Conservation (phyloP, 2,113 vertebrate species). For the Turdus rufiventris region DNA sequence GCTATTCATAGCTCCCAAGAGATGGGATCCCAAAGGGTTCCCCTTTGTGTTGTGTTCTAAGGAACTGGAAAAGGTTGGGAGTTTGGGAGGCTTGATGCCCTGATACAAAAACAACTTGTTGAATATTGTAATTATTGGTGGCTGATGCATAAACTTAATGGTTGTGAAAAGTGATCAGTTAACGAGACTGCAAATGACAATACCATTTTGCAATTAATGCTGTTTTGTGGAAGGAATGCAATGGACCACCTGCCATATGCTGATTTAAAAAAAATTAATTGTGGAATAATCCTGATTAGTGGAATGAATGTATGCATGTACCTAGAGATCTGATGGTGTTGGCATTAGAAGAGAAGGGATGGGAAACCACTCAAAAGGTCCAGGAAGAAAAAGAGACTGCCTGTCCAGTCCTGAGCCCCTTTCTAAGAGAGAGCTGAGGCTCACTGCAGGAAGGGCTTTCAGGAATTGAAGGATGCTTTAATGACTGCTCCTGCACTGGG, state of each 20-base stretch:
- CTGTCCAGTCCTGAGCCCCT: neutral
- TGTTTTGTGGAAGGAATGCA: neutral
- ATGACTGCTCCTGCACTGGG: neutral
- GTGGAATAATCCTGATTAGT: neutral
- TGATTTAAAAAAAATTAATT: neutral
- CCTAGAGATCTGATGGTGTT: neutral
- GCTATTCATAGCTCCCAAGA: neutral
- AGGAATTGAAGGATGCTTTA: neutral
- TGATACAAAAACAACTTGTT: neutral
- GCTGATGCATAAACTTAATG: neutral
- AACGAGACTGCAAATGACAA: neutral
- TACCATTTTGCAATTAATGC: neutral
- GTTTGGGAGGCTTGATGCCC: neutral
- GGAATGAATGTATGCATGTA: neutral
- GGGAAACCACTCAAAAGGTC: neutral
- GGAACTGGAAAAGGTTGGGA: neutral
- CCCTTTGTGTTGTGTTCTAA: neutral
- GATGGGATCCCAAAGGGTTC: neutral
- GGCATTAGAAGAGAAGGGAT: neutral
- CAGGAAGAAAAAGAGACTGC: no score
- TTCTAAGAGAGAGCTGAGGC: neutral
- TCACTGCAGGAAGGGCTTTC: neutral
- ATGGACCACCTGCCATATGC: rapidly evolving
- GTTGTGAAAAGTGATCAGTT: neutral
- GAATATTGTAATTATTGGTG: neutral